Percentiles rank a stretch among this genome's conserved stretches.
Evolutionary conservation across 2,113 vertebrate species (phyloP).

Genomic region (Phoxinus phoxinus): DNA sequence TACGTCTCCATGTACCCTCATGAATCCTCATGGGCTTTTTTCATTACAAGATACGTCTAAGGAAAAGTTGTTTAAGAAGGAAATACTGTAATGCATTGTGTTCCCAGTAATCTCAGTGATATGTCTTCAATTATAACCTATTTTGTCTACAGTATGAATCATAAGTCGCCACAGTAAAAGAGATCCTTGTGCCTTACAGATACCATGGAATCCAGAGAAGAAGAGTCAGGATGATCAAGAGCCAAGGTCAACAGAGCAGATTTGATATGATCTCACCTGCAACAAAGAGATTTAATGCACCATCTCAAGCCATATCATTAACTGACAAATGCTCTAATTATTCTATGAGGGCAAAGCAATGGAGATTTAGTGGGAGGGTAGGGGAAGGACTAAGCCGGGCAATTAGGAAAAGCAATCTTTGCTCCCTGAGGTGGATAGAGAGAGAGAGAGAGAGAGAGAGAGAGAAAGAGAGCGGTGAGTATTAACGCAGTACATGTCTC

Average conservation of each 20-base stretch:
- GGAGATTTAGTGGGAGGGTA: slow-evolving; percentile 29
- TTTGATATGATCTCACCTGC: slow-evolving; percentile 10
- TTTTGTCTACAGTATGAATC: neutral
- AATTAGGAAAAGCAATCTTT: slow-evolving; percentile 60
- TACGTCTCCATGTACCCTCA: neutral
- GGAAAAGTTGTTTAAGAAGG: neutral
- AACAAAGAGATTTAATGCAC: slow-evolving; percentile 8
- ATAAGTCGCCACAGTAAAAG: neutral
- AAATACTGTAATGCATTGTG: neutral
- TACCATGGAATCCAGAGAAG: neutral
- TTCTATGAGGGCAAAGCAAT: slow-evolving; percentile 24
- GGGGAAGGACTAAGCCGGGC: slow-evolving; percentile 48
- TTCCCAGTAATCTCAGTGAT: neutral
- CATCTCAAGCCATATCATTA: slow-evolving; percentile 34
- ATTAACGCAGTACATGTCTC: slow-evolving; percentile 36
- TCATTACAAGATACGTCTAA: neutral
- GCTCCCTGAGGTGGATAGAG: slow-evolving; percentile 44
- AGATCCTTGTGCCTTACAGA: neutral
- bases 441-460: slow-evolving; percentile 24
- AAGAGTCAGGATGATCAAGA: neutral
- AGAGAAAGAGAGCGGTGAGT: slow-evolving; percentile 20
- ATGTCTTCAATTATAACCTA: neutral
- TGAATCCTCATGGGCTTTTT: neutral
- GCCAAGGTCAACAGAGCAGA: slow-evolving; percentile 22
- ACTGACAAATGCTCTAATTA: slow-evolving; percentile 45